phyloP scores from a whole-genome alignment of 2,888 invertebrate species.

The Euclidia mi region DNA sequence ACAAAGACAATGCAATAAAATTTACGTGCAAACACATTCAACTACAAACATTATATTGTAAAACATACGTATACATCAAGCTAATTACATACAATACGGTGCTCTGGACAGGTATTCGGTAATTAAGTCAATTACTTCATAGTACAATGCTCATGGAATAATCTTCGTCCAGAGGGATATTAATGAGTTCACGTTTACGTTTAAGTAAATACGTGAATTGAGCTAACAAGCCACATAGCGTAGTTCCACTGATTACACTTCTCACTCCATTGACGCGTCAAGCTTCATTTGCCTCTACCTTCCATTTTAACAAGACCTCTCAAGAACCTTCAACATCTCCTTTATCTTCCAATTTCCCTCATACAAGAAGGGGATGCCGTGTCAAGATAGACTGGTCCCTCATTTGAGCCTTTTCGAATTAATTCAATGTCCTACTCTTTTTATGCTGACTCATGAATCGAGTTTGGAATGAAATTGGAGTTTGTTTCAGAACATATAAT shows the following conservation, averaged over 20 bases:
- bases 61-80: slow-evolving; percentile 6
- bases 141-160: slow-evolving; percentile 20
- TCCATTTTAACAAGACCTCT: slow-evolving; percentile 48
- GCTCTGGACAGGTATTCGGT: slow-evolving; percentile 31
- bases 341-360: slow-evolving; percentile 11
- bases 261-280: slow-evolving; percentile 70
- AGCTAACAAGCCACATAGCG: slow-evolving; percentile 42
- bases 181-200: slow-evolving; percentile 5
- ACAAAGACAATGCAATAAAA: too few relatives aligned
- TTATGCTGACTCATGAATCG: slow-evolving; percentile 63
- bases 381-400: slow-evolving; percentile 39
- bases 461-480: slow-evolving; percentile 54
- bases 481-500: slow-evolving; percentile 56
- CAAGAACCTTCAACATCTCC: slow-evolving; percentile 23
- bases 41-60: neutral
- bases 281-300: slow-evolving; percentile 65
- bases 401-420: slow-evolving; percentile 64
- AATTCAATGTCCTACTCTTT: slow-evolving; percentile 71
- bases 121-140: slow-evolving; percentile 32
- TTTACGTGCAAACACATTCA: neutral
- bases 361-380: slow-evolving; percentile 18
- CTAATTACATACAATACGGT: slow-evolving; percentile 27
- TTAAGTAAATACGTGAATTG: slow-evolving; percentile 12
- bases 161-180: slow-evolving; percentile 12
- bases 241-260: slow-evolving; percentile 68